A percentile compares a stretch with the other conserved stretches of the same genome.
phyloP scores from a whole-genome alignment of 2,797 vertebrate genomes.

The Gambusia yucatana region DNA sequence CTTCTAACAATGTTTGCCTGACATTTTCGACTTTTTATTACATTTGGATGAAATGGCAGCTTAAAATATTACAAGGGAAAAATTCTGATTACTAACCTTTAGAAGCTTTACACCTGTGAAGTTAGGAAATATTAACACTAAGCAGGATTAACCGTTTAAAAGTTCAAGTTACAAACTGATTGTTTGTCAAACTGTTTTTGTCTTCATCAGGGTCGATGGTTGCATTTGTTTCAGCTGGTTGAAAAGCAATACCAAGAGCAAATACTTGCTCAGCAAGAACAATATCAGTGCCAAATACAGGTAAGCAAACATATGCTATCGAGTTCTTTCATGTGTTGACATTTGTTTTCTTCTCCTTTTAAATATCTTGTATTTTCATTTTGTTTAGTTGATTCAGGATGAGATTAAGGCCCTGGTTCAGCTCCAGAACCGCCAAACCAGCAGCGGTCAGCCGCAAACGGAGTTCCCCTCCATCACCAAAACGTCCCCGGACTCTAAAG shows the following conservation, averaged over 20 bases:
- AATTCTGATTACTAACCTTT: not conserved
- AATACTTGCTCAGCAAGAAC: slow-evolving; percentile 92
- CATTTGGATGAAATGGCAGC: not conserved
- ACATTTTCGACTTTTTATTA: not conserved
- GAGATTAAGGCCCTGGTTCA: slow-evolving; percentile 92
- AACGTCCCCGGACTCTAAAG: slow-evolving; percentile 47
- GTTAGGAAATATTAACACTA: not conserved
- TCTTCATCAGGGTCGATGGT: slow-evolving; percentile 87
- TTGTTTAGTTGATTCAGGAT: slow-evolving; percentile 91
- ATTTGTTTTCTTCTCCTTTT: not conserved
- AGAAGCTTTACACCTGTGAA: not conserved
- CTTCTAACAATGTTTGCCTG: not conserved
- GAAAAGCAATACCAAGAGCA: slow-evolving; percentile 96
- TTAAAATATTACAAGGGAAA: not conserved
- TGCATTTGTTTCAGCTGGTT: slow-evolving; percentile 90
- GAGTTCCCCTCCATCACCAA: slow-evolving; percentile 58
- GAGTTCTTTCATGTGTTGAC: not conserved
- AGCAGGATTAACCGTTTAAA: not conserved
- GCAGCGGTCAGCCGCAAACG: slow-evolving; percentile 55
- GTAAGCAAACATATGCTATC: slow-evolving; percentile 69
- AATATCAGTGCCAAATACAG: slow-evolving; percentile 95
- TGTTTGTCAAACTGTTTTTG: slow-evolving; percentile 18
- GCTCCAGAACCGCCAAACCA: slow-evolving; percentile 81
- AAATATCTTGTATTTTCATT: not conserved
- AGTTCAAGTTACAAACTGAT: no score